A percentile compares a stretch with the other conserved stretches of the same genome.
Evolutionary conservation across 2,113 vertebrate genomes (phyloP).

Genomic region (Alectura lathami): DNA sequence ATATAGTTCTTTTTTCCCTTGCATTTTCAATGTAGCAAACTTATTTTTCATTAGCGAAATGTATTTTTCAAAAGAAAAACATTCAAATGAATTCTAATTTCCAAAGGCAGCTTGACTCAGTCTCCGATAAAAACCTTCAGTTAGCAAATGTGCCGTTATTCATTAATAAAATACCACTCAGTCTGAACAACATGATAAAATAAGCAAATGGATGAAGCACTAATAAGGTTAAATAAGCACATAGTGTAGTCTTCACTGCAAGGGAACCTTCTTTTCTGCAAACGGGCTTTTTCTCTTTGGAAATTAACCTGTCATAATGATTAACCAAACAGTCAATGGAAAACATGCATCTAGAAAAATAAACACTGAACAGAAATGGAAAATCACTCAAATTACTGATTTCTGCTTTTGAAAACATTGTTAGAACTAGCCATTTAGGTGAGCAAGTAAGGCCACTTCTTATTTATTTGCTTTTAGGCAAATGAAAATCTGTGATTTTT

Average conservation of each 20-base stretch:
- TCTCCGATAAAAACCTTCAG: not conserved
- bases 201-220: not conserved
- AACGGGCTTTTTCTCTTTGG: not conserved
- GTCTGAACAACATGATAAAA: not conserved
- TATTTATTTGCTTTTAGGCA: not conserved
- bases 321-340: not conserved
- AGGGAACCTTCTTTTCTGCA: not conserved
- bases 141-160: not conserved
- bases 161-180: not conserved
- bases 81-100: not conserved
- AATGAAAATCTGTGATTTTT: not conserved
- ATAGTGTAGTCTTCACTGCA: not conserved
- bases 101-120: not conserved
- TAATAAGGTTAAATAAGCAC: not conserved
- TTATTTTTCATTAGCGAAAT: not conserved
- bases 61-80: not conserved
- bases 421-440: not conserved
- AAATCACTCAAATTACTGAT: not conserved
- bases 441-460: not conserved
- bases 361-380: not conserved
- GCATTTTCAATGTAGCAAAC: not conserved
- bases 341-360: not conserved
- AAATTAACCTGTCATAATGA: conserved; percentile 18
- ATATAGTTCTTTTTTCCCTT: not conserved
- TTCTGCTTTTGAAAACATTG: not conserved